Evolutionary conservation across 2,797 vertebrate species (phyloP), one percentile per base, ranked within the genome.

Genomic region (Acrossocheilus fasciatus): DNA sequence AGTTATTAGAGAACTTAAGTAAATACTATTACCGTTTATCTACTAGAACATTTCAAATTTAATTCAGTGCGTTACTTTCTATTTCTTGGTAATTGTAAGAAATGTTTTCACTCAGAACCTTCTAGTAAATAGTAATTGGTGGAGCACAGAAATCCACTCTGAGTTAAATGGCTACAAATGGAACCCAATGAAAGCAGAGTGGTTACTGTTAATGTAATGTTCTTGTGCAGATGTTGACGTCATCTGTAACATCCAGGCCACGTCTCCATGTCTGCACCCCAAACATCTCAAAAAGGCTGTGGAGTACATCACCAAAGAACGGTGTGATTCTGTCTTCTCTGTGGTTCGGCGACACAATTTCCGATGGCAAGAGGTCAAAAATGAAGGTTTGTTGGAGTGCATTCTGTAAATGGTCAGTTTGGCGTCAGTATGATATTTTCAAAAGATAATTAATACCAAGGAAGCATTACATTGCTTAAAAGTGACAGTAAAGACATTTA

Each of bases 181-280:
- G 47, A 15, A 26, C 20, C 3, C 6, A 59, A 39, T 8, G 11
- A 23, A 34, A 11, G 17, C 9, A 39, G 12, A 52, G 2, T 59
- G 36, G 23, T 87, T 88, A n/a, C 45, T 23, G 9, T 9, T 50
- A 34, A 30, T 41, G 0, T 30, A 34, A 43, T 84, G 39, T 30
- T 43, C 17, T 81, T 91, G 1, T 77, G 78, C 91, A 99, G 98
- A 96, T 52, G 94, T 99, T 87, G 95, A 96, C 10, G 92, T 99
- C 78, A 88, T 99, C 18, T 97, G 97, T 85, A 95, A 99, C 92
- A 98, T 99, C 89, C 98, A 99, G 94, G 98, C 97, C 6, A 99
- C 98, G 0, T 96, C 98, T 23, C 98, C 98, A 0, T 99, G 98
- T 90, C 96, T 99, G 73, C 98, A 99, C 39, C 98, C 98, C 6